Evolutionary conservation across 2,888 invertebrate genomes (phyloP).

Genomic region (Anthoptus insignis): DNA sequence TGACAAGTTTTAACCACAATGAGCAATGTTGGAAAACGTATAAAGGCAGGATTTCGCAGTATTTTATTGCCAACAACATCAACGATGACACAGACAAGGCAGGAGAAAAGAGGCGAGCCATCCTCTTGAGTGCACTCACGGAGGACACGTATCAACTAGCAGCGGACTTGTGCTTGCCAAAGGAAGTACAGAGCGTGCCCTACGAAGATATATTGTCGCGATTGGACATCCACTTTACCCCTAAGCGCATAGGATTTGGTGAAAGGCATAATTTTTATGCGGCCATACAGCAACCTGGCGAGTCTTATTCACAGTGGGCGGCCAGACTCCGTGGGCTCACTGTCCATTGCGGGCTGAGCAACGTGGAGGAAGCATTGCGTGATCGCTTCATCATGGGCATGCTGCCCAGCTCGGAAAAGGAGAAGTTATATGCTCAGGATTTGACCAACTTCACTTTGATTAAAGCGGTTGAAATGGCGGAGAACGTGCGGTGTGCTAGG

Average conservation of each 20-base stretch:
- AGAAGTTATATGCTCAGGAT: slow-evolving; percentile 17
- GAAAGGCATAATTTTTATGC: slow-evolving; percentile 5
- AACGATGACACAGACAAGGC: not conserved
- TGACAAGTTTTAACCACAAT: slow-evolving; percentile 42
- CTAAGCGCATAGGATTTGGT: not conserved
- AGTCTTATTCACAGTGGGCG: slow-evolving; percentile 4
- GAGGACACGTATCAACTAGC: slow-evolving; percentile 21
- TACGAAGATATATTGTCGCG: not conserved
- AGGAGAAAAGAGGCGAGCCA: slow-evolving; percentile 34
- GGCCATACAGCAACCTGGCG: not conserved
- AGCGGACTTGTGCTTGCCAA: not conserved
- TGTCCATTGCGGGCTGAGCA: not conserved
- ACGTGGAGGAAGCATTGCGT: slow-evolving; percentile 44
- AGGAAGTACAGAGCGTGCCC: not conserved
- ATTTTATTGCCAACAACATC: not conserved
- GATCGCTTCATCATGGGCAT: slow-evolving; percentile 48
- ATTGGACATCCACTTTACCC: not conserved
- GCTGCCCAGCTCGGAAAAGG: slow-evolving; percentile 38
- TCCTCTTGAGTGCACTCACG: slow-evolving; percentile 44
- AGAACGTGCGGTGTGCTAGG: not conserved
- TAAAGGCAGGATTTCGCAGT: slow-evolving; percentile 39
- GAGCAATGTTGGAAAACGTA: slow-evolving; percentile 42
- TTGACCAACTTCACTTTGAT: not conserved
- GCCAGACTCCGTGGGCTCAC: not conserved
- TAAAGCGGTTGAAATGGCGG: not conserved